Evolutionary conservation across 2,888 invertebrate genomes (phyloP), one percentile per base, ranked within the genome.

Genomic region (Brassicogethes aeneus): DNA sequence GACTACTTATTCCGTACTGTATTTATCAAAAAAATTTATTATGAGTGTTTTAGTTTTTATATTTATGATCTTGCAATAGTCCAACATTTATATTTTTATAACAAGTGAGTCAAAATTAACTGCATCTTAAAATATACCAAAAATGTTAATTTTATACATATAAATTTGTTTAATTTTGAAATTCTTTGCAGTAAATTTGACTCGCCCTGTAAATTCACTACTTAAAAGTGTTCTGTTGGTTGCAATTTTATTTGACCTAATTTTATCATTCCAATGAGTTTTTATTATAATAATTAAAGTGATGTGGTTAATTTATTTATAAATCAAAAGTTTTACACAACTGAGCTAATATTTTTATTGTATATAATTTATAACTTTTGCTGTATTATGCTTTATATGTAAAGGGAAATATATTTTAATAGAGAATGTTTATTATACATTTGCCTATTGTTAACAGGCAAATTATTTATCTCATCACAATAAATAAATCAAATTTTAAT

Each of bases 361-460:
- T 23, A 23, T 23, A 23, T 23, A 23, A 23, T 23, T 23, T 23
- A 7, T 23, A 23, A 23, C 10, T 23, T 7, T 23, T 23, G 23
- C 23, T 37, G 37, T 37, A 37, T 23, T 37, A 37, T 29, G 30
- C 37, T 37, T 37, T 29, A 37, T 30, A 30, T 37, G 37, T 37
- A 37, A 37, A 37, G 37, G 37, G 31, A 29, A 29, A 37, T 37
- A 37, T 37, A 37, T 37, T 37, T 37, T 37, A 37, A 37, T 37
- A 37, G 15, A 30, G 15, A 16, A 30, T 23, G 23, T 29, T 37
- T 15, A 37, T 37, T 37, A 37, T 37, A 23, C 23, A 23, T 23
- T 23, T 30, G 37, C 37, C 37, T 37, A 16, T 37, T 17, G 29
- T 30, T 37, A 37, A 29, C 30, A 23, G 23, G 23, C 23, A 23